Base-by-base conservation (phyloP, 2,888 invertebrate genomes). In the Melangyna quadrimaculata region DNA sequence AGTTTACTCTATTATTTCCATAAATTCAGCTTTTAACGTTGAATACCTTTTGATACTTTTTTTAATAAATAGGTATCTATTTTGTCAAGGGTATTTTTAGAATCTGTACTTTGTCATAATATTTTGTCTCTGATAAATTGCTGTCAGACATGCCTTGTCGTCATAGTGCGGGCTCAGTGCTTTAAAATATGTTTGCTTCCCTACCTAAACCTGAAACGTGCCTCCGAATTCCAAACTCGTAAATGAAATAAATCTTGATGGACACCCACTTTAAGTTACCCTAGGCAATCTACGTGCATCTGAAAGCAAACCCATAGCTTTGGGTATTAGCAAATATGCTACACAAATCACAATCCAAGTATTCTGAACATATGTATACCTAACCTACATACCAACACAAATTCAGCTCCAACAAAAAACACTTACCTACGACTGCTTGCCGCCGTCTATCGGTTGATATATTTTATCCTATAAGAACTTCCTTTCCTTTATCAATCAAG, bases 401-500 rank as follows among this genome's bases (percentile, higher is more conserved):
- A 17, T 2, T 12, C 6, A 61, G n/a, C n/a, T 19, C 9, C 24
- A 17, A 24, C 24, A 6, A 48, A 3, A 48, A n/a, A 65, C 32
- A 51, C 57, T 35, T 35, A 78, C 82, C 71, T 51, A 81, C 81
- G 53, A 80, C 61, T 37, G 17, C 43, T 12, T 27, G 27, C n/a
- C 19, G 2, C 6, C 70, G 55, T 61, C n/a, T 29, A 17, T 32
- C 43, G 19, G 61, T 24, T 48, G 43, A 37, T 8, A 12, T 22
- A 27, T 48, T n/a, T n/a, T n/a, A 69, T 78, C 67, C 72, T 69
- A 32, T 8, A 5, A 43, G 32, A 45, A 29, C 14, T 19, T 17
- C 14, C 45, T 55, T 53, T 55, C 53, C 53, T 55, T 29, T 53
- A 55, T 78, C 72, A 71, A 78, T 67, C 71, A 72, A 71, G 78